Conservation (phyloP, 2,113 vertebrate species). For the Aepyceros melampus region DNA sequence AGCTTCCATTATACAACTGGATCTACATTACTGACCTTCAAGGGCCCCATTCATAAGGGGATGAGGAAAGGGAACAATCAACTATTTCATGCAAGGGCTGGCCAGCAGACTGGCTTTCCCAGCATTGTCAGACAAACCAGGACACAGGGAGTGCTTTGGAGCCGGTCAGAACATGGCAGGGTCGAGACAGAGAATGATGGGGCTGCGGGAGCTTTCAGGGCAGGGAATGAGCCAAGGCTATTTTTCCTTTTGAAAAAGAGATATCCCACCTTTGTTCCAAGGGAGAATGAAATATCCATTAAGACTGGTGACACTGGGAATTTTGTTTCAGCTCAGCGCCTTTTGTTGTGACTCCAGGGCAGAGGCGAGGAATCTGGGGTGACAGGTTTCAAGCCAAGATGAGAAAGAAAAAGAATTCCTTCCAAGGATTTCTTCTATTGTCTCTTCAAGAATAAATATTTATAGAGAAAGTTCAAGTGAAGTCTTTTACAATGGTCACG, state of each 20-base stretch:
- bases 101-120: constrained; percentile 13
- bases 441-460: constrained; percentile 72
- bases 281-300: constrained; percentile 52
- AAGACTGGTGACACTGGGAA: constrained; percentile 60
- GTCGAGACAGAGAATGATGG: background rate
- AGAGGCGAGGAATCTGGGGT: constrained; percentile 61
- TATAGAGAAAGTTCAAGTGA: constrained; percentile 69
- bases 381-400: constrained; percentile 56
- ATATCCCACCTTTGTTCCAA: constrained; percentile 53
- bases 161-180: background rate
- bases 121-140: constrained; percentile 34
- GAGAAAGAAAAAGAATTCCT: constrained; percentile 66
- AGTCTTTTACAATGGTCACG: constrained; percentile 39
- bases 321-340: constrained; percentile 47
- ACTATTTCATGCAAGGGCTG: constrained; percentile 36
- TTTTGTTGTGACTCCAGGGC: constrained; percentile 70
- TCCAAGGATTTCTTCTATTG: constrained; percentile 66
- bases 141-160: background rate
- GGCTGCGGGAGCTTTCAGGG: background rate
- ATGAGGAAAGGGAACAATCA: constrained; percentile 60
- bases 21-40: constrained; percentile 64
- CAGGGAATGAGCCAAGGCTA: background rate
- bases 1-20: constrained; percentile 53
- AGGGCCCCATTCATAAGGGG: constrained; percentile 48
- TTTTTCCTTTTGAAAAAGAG: constrained; percentile 29